These are phyloP conservation scores for Solen grandis DNA, from an alignment of 1,140 invertebrate genomes.

Conservation along the genomic window DNA sequence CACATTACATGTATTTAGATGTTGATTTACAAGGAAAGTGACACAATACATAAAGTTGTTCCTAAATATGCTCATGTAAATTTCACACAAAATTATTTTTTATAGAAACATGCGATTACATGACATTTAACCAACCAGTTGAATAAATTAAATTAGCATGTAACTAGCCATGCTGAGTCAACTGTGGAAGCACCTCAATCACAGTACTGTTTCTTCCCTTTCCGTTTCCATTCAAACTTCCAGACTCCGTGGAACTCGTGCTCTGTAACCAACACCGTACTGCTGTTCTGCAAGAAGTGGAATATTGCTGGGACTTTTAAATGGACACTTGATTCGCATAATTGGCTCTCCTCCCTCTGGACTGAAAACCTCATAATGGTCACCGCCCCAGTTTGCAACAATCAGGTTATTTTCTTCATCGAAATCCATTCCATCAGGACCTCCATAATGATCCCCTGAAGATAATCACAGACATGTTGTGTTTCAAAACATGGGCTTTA, in stretches of 20 bases:
- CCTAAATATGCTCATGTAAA: no score
- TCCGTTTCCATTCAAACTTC: constrained; percentile 75
- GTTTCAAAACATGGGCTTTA: no score
- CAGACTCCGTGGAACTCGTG: constrained; percentile 75
- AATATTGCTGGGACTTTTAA: constrained; percentile 73
- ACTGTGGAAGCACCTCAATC: no score
- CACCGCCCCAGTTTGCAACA: constrained; percentile 74
- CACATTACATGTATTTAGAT: no score
- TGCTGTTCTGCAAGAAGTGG: constrained; percentile 70
- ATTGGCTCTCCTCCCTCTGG: constrained; percentile 69
- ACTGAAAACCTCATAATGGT: constrained; percentile 74
- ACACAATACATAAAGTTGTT: no score
- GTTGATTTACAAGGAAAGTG: no score
- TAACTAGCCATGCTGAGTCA: no score
- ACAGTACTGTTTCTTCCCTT: constrained; percentile 75
- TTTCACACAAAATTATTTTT: no score
- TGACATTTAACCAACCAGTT: no score
- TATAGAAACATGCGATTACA: no score
- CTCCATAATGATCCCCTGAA: constrained; percentile 70
- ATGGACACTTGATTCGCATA: constrained; percentile 73
- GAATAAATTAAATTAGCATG: no score
- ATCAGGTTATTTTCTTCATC: constrained; percentile 74
- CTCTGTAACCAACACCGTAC: constrained; percentile 75
- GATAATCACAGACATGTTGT: not conserved
- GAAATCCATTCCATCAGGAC: constrained; percentile 79